A percentile compares a stretch with the other conserved stretches of the same genome.
phyloP scores from a whole-genome alignment of 2,797 vertebrate species.

The Dendrocincla tyrannina region DNA sequence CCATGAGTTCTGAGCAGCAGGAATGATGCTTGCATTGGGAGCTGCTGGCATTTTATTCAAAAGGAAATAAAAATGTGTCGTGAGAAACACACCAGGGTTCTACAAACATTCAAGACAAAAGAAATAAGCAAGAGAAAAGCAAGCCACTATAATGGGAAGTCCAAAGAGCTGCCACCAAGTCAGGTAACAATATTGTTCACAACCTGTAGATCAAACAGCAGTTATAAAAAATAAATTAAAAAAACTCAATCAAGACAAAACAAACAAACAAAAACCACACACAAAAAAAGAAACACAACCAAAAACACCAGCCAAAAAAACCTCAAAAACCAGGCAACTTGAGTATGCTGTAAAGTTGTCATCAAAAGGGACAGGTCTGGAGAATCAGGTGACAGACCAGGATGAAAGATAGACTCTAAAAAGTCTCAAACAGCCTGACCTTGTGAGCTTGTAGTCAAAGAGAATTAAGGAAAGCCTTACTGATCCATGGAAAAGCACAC shows the following conservation, averaged over 20 bases:
- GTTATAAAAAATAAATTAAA: not conserved
- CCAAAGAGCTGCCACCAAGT: not conserved
- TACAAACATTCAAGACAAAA: not conserved
- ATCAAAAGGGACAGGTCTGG: not conserved
- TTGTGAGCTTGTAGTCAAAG: not conserved
- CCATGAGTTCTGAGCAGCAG: not conserved
- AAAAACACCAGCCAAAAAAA: too few species aligned
- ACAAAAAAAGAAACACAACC: not conserved
- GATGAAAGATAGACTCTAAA: not conserved
- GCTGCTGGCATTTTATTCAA: not conserved
- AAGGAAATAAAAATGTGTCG: not conserved
- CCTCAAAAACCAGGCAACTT: not conserved
- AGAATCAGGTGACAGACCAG: not conserved
- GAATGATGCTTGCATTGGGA: not conserved
- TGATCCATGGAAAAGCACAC: not conserved
- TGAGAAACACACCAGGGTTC: not conserved
- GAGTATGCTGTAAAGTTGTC: not conserved
- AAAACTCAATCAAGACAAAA: too few species aligned
- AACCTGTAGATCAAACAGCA: not conserved
- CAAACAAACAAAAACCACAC: too few species aligned
- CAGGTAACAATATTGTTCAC: not conserved
- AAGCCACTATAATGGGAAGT: not conserved
- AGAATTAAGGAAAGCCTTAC: not conserved
- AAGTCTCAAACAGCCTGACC: not conserved
- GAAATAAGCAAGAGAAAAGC: not conserved